A percentile compares a stretch with the other conserved stretches of the same genome.
Conservation (phyloP, 1,140 invertebrate genomes). For the Panonychus citri region DNA sequence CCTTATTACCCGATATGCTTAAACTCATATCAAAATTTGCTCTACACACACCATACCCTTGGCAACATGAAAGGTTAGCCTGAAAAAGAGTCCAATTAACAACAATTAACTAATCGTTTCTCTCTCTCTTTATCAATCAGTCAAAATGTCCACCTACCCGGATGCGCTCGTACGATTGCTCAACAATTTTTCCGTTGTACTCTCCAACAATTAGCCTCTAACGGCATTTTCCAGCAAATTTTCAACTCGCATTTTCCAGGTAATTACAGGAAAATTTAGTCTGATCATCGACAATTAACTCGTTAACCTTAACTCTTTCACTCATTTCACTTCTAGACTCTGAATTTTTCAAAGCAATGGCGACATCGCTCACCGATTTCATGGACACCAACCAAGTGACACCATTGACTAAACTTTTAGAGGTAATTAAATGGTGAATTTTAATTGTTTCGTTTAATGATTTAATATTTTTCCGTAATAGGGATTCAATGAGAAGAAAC, state of each 20-base stretch:
- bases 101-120: not conserved
- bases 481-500: slow-evolving; percentile 67
- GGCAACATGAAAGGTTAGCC: slow-evolving; percentile 52
- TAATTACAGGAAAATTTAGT: slow-evolving; percentile 39
- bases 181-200: slow-evolving; percentile 90
- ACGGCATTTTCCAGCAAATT: slow-evolving; percentile 85
- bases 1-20: slow-evolving; percentile 71
- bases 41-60: slow-evolving; percentile 30
- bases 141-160: slow-evolving; percentile 47
- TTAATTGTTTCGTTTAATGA: not conserved
- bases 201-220: slow-evolving; percentile 80
- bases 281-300: not conserved
- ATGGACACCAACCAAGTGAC: slow-evolving; percentile 83
- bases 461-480: slow-evolving; percentile 21
- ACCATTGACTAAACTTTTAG: slow-evolving; percentile 67
- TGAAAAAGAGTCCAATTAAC: not conserved
- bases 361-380: slow-evolving; percentile 80
- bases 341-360: slow-evolving; percentile 82
- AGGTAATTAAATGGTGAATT: slow-evolving; percentile 36
- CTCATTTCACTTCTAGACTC: slow-evolving; percentile 20
- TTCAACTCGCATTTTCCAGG: slow-evolving; percentile 69
- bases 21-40: slow-evolving; percentile 56
- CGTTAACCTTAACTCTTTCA: not conserved
- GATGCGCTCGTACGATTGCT: slow-evolving; percentile 70
- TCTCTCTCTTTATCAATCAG: not conserved